Conservation (phyloP, 2,888 invertebrate genomes). For the Stenichneumon culpator region DNA sequence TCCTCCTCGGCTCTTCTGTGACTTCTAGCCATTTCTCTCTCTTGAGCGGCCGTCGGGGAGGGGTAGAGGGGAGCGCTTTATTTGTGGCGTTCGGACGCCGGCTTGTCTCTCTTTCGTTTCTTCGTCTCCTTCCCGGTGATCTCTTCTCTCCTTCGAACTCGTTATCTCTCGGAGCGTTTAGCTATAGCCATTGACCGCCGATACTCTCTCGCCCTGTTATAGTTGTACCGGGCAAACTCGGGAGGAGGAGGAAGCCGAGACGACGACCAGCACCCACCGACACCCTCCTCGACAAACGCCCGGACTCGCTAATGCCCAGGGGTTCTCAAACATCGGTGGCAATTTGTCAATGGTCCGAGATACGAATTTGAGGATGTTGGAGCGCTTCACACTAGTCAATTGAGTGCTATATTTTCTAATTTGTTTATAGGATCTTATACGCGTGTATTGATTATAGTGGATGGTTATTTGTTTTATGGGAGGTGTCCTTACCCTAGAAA, state of each 20-base stretch:
- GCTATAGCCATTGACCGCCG: slow-evolving; percentile 39
- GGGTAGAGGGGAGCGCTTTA: slow-evolving; percentile 73
- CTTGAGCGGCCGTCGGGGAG: too few relatives aligned
- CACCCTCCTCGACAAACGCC: slow-evolving; percentile 49
- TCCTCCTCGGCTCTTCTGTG: slow-evolving; percentile 12
- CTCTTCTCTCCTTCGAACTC: slow-evolving; percentile 27
- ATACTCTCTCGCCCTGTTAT: slow-evolving; percentile 39
- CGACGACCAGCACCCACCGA: slow-evolving; percentile 46
- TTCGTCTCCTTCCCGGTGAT: slow-evolving; percentile 20
- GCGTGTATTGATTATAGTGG: too few relatives aligned
- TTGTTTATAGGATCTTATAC: too few relatives aligned
- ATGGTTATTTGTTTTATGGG: too few relatives aligned
- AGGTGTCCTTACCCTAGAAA: too few relatives aligned
- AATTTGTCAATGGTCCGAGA: slow-evolving; percentile 31
- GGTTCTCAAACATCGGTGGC: slow-evolving; percentile 64
- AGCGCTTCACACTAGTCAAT: too few relatives aligned
- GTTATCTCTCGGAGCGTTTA: not conserved
- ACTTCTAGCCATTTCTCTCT: slow-evolving; percentile 27
- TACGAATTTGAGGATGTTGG: not conserved
- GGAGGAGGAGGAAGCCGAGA: slow-evolving; percentile 28
- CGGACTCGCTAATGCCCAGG: slow-evolving; percentile 68
- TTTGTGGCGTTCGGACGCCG: slow-evolving; percentile 80
- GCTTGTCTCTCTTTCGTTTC: slow-evolving; percentile 72
- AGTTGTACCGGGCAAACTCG: slow-evolving; percentile 31
- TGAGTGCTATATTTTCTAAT: too few relatives aligned